Evolutionary conservation across 2,797 vertebrate genomes (phyloP).

Genomic region (Cossypha niveicapilla): DNA sequence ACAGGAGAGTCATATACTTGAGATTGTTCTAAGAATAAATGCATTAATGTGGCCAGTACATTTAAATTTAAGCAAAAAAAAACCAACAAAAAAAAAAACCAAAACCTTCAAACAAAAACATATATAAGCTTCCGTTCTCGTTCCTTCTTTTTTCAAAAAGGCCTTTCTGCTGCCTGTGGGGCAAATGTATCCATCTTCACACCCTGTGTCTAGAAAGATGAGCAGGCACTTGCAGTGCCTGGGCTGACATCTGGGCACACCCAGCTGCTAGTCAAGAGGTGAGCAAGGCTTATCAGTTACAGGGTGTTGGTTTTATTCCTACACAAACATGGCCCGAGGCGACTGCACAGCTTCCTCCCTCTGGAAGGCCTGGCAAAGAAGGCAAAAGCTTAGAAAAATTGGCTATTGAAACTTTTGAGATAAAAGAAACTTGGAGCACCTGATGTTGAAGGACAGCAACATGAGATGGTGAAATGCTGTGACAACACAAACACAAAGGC

Average conservation of each 20-base stretch:
- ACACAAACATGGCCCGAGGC: background rate
- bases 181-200: background rate
- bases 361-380: background rate
- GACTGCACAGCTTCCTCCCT: fast-evolving
- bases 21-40: slow-evolving; percentile 17
- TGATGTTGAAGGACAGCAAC: background rate
- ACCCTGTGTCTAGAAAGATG: background rate
- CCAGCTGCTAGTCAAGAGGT: background rate
- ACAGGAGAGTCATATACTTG: background rate
- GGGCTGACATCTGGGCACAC: background rate
- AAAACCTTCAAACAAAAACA: background rate
- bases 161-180: background rate
- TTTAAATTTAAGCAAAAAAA: background rate
- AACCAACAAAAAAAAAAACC: too few species aligned
- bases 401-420: background rate
- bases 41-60: background rate
- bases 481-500: fast-evolving
- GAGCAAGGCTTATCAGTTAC: background rate
- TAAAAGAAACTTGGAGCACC: background rate
- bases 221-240: background rate
- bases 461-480: too few species aligned
- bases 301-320: background rate
- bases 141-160: background rate
- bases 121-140: background rate
- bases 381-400: background rate